Evolutionary conservation across 2,888 invertebrate genomes (phyloP).

Genomic region (Tetrapedia diversipes): DNA sequence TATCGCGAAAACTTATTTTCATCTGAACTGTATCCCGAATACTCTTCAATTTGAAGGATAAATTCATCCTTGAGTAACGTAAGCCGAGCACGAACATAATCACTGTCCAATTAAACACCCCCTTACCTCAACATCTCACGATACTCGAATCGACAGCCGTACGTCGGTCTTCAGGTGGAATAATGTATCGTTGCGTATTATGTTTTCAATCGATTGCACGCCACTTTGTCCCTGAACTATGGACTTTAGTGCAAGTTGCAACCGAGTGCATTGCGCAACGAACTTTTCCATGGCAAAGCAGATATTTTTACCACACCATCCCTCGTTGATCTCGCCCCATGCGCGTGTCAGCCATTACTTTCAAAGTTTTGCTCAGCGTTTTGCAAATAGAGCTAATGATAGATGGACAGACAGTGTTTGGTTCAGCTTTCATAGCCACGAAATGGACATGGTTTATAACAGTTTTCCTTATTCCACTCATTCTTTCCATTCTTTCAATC

Average conservation of each 20-base stretch:
- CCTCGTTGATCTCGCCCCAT: not conserved
- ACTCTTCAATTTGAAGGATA: no score
- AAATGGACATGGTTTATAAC: no score
- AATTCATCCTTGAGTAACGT: no score
- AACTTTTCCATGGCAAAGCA: conserved; percentile 26
- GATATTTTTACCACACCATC: conserved; percentile 40
- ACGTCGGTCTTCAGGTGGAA: not conserved
- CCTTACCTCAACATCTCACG: no score
- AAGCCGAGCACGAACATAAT: not conserved
- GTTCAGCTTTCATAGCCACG: no score
- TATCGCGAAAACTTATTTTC: no score
- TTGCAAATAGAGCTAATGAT: not conserved
- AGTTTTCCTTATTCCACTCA: no score
- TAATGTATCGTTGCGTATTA: conserved; percentile 18
- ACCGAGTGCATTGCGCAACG: conserved; percentile 11
- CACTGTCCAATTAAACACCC: not conserved
- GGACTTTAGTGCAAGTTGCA: conserved; percentile 41
- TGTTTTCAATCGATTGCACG: conserved; percentile 37
- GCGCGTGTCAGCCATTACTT: not conserved
- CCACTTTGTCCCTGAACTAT: conserved; percentile 45
- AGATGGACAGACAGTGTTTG: no score
- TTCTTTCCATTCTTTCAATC: no score
- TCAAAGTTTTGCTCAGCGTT: not conserved
- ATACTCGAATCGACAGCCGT: conserved; percentile 1
- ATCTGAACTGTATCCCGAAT: no score